Percentiles rank a stretch among this genome's conserved stretches.
These are phyloP conservation scores for Hyla sarda DNA, from an alignment of 2,113 vertebrate species.

Conservation along the genomic window DNA sequence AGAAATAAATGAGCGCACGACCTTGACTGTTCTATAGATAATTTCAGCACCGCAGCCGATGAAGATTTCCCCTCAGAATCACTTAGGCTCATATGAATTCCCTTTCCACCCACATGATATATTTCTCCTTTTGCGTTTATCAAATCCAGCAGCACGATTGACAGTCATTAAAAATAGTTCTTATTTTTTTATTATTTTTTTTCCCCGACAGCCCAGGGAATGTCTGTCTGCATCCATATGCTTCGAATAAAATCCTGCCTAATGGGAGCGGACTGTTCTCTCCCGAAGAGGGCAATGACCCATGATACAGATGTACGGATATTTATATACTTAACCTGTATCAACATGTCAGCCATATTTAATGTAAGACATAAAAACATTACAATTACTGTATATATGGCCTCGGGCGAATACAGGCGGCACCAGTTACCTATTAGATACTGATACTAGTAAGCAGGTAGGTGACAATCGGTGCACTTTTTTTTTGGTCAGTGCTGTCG, in stretches of 20 bases:
- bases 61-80: not conserved
- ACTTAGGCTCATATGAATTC: not conserved
- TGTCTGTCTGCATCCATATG: constrained; percentile 37
- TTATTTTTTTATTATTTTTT: not conserved
- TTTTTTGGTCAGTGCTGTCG: no score
- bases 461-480: no score
- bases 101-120: constrained; percentile 8
- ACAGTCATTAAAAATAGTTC: constrained; percentile 28
- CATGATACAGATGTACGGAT: constrained; percentile 18
- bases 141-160: constrained; percentile 14
- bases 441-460: no score
- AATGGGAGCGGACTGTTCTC: constrained; percentile 19
- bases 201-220: constrained; percentile 6
- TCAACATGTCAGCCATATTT: not conserved
- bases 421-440: not conserved
- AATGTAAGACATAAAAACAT: not conserved
- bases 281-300: constrained; percentile 1
- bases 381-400: not conserved
- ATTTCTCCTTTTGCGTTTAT: constrained; percentile 8
- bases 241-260: not conserved
- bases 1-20: no score
- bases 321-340: constrained; percentile 11
- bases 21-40: not conserved
- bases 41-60: not conserved
- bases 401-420: not conserved